These are phyloP conservation scores for Paralvinella palmiformis DNA, from an alignment of 1,140 invertebrate genomes.

Conservation along the genomic window DNA sequence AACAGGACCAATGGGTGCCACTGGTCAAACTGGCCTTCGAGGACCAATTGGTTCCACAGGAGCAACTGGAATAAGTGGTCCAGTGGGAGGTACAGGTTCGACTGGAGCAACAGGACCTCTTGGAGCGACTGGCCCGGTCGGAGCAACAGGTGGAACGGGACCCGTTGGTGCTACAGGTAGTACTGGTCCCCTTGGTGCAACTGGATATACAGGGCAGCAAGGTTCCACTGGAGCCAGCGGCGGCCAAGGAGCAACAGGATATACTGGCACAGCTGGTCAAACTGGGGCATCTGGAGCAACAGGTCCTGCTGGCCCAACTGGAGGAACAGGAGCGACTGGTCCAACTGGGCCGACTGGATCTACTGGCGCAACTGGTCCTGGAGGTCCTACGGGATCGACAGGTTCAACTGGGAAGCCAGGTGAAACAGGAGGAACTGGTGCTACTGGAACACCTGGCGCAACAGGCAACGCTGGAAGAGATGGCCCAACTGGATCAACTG, in stretches of 20 bases:
- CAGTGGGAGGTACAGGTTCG: background rate
- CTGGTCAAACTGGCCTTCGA: background rate
- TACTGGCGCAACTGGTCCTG: conserved; percentile 2
- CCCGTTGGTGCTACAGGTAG: background rate
- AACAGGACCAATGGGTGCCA: background rate
- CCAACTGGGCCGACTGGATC: conserved; percentile 2
- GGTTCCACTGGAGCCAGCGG: background rate
- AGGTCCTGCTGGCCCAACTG: background rate
- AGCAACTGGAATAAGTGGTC: background rate
- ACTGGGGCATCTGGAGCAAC: background rate
- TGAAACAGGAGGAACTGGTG: background rate
- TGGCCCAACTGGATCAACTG: conserved; percentile 8
- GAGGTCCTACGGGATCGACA: background rate
- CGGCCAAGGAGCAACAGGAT: background rate
- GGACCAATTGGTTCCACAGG: conserved; percentile 1
- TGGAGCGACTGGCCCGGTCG: background rate
- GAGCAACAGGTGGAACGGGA: background rate
- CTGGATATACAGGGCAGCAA: background rate
- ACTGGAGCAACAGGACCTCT: background rate
- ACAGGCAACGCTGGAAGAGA: background rate
- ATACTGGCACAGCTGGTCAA: too few species aligned
- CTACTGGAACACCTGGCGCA: background rate
- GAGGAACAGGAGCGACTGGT: conserved; percentile 18
- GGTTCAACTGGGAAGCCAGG: background rate
- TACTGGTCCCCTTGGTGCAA: background rate